Conservation (phyloP, 1,140 invertebrate species). For the Meloidogyne chitwoodi region DNA sequence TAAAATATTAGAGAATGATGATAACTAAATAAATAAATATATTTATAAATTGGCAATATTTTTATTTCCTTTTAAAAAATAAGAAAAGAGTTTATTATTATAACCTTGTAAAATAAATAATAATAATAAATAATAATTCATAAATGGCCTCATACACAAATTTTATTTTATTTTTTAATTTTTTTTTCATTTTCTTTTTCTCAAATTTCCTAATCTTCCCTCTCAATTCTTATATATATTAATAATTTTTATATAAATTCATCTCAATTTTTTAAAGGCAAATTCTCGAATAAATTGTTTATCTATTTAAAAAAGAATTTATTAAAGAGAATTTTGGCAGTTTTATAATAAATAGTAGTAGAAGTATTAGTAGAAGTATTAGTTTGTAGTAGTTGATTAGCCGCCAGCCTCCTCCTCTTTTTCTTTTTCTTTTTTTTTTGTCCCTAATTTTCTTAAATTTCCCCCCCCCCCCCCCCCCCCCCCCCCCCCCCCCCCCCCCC, state of each 20-base stretch:
- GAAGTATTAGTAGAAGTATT: not conserved
- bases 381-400: not conserved
- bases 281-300: not conserved
- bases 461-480: not conserved
- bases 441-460: no score
- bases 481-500: not conserved
- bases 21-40: no score
- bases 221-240: not conserved
- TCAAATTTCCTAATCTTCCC: not conserved
- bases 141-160: not conserved
- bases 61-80: not conserved
- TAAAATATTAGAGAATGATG: constrained; percentile 5
- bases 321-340: not conserved
- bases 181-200: not conserved
- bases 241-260: constrained; percentile 1
- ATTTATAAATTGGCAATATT: constrained; percentile 18
- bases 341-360: not conserved
- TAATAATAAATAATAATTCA: not conserved
- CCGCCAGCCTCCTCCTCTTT: not conserved
- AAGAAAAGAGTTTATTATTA: not conserved
- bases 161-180: not conserved
- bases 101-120: not conserved
- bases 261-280: not conserved
- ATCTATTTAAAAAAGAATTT: not conserved
- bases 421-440: no score